Conservation (phyloP, 2,113 vertebrate genomes). For the Melierax canorus region DNA sequence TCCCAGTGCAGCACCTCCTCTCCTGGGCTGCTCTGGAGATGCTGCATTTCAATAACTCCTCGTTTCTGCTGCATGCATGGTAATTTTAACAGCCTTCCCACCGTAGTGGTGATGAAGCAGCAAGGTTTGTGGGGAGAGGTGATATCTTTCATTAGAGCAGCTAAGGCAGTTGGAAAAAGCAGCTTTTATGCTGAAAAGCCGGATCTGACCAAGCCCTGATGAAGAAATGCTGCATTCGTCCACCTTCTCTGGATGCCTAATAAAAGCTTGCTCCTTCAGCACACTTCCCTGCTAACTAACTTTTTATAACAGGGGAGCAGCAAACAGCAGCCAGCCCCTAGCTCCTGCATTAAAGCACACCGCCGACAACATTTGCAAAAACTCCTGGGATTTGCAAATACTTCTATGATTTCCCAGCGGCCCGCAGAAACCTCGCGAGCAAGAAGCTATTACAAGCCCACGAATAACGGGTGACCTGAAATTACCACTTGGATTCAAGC, state of each 20-base stretch:
- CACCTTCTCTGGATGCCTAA: background rate
- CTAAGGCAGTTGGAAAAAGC: background rate
- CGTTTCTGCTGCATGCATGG: rapidly evolving
- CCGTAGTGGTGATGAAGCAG: background rate
- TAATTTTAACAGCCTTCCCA: background rate
- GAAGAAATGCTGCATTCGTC: background rate
- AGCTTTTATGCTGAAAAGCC: background rate
- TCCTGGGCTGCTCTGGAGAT: background rate
- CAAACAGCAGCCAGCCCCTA: background rate
- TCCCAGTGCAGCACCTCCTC: background rate
- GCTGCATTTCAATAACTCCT: background rate
- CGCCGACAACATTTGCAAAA: background rate
- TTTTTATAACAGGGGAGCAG: background rate
- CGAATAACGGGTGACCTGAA: background rate
- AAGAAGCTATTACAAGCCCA: background rate
- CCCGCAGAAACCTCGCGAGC: background rate
- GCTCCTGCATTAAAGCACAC: background rate
- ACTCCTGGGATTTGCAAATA: background rate
- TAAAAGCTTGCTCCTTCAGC: background rate
- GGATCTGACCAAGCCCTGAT: background rate
- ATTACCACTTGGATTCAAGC: background rate
- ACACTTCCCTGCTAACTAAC: background rate
- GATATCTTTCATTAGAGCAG: background rate
- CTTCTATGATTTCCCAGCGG: background rate
- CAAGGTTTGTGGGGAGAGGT: background rate